Percentiles rank a stretch among this genome's conserved stretches.
Evolutionary conservation across 2,113 vertebrate species (phyloP).

Genomic region (Riparia riparia): DNA sequence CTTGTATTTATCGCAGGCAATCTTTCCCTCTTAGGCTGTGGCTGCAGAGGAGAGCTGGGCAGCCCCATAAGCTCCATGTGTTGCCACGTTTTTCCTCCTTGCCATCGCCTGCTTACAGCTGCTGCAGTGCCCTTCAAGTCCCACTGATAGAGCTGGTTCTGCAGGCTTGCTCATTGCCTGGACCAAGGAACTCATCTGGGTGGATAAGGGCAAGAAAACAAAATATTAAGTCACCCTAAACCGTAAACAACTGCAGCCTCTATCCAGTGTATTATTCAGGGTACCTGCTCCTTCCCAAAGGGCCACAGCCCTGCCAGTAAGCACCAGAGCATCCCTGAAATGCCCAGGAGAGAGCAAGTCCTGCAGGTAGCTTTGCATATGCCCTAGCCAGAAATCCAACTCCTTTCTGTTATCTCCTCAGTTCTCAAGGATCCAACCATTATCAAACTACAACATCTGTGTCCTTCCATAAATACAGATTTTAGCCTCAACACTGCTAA

Average conservation of each 20-base stretch:
- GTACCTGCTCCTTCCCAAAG: neutral
- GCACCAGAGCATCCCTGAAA: neutral
- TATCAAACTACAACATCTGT: neutral
- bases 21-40: neutral
- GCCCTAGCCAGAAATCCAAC: neutral
- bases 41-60: neutral
- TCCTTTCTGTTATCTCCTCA: neutral
- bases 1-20: neutral
- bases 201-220: neutral
- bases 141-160: neutral
- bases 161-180: neutral
- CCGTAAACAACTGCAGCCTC: neutral
- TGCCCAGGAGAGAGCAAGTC: neutral
- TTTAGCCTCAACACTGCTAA: neutral
- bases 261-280: neutral
- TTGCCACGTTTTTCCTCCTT: neutral
- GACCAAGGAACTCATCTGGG: neutral
- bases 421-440: neutral
- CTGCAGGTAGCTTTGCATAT: neutral
- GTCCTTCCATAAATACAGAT: neutral
- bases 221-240: neutral
- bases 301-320: neutral
- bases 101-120: neutral
- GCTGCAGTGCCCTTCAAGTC: neutral
- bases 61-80: neutral